A percentile compares a stretch with the other conserved stretches of the same genome.
Evolutionary conservation across 2,797 vertebrate species (phyloP).

Genomic region (Cyclopterus lumpus): DNA sequence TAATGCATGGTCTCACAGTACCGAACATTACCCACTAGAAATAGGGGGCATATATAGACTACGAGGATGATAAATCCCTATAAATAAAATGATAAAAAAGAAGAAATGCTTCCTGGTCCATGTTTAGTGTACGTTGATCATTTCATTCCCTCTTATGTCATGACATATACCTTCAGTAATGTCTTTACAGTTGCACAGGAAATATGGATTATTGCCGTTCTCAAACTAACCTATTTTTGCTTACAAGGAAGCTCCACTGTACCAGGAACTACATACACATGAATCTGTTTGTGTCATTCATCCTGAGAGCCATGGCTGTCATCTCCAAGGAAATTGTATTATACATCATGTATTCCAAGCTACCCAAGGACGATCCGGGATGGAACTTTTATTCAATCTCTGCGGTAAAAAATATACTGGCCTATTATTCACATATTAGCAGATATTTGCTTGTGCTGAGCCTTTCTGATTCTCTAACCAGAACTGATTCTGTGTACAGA

Average conservation of each 20-base stretch:
- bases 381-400: constrained; percentile 88
- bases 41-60: not conserved
- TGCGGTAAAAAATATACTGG: constrained; percentile 74
- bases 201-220: constrained; percentile 42
- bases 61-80: constrained; percentile 6
- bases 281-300: constrained; percentile 96
- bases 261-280: constrained; percentile 98
- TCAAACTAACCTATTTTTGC: constrained; percentile 50
- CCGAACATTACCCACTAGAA: not conserved
- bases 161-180: constrained; percentile 23
- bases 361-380: constrained; percentile 84
- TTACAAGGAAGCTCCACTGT: constrained; percentile 94
- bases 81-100: constrained; percentile 34
- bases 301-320: constrained; percentile 88
- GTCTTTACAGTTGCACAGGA: constrained; percentile 17
- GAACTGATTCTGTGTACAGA: not conserved
- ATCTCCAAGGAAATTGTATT: constrained; percentile 89
- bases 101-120: not conserved
- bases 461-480: not conserved
- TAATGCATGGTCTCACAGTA: not conserved
- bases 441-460: not conserved
- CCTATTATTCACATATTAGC: not conserved
- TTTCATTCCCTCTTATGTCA: constrained; percentile 8
- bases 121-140: not conserved
- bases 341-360: constrained; percentile 84